Conservation (phyloP, 1,140 invertebrate genomes). For the Vanessa tameamea region DNA sequence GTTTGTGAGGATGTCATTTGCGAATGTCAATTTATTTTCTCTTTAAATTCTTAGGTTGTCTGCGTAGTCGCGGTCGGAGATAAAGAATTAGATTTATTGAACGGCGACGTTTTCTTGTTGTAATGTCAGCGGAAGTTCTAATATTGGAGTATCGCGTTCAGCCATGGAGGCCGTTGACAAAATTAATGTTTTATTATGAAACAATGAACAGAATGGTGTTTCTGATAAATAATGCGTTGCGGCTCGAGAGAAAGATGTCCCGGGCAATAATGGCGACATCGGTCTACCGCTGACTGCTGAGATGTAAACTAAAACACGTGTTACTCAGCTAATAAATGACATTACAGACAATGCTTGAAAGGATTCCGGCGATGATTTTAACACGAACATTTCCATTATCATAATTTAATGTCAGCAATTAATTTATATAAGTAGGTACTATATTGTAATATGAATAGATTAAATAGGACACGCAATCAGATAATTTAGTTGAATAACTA, state of each 20-base stretch:
- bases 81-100: conserved; percentile 58
- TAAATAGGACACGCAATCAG: no score
- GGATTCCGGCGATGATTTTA: conserved; percentile 21
- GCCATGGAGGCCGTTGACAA: conserved; percentile 70
- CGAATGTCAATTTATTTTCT: conserved; percentile 51
- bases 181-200: conserved; percentile 78
- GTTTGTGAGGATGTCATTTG: conserved; percentile 42
- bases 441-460: no score
- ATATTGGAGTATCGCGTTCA: conserved; percentile 66
- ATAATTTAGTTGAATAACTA: no score
- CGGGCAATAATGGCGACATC: conserved; percentile 58
- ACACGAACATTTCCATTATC: conserved; percentile 25
- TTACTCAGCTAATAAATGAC: conserved; percentile 48
- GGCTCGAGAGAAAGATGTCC: conserved; percentile 57
- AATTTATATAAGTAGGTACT: neutral
- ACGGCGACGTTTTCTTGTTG: conserved; percentile 55
- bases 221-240: conserved; percentile 65
- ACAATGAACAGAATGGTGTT: conserved; percentile 73
- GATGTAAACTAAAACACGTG: conserved; percentile 55
- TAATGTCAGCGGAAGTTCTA: conserved; percentile 69
- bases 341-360: conserved; percentile 41
- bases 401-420: conserved; percentile 1
- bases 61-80: conserved; percentile 36
- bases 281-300: conserved; percentile 51
- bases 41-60: conserved; percentile 44